Percentiles rank a stretch among this genome's conserved stretches.
phyloP scores from a whole-genome alignment of 2,113 vertebrate species.

The Neotragus pygmaeus region DNA sequence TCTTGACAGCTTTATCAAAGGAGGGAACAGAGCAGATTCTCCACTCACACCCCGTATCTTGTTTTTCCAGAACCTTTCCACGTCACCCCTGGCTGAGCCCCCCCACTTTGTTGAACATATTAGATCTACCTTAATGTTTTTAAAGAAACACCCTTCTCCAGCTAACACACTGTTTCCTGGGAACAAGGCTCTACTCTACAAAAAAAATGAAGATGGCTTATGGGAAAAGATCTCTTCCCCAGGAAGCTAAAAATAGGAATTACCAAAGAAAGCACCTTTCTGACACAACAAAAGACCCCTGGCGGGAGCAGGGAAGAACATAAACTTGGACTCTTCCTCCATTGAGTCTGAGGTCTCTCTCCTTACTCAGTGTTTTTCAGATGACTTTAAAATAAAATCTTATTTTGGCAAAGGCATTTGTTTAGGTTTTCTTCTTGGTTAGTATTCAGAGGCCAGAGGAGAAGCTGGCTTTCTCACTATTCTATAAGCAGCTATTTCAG shows the following conservation, averaged over 20 bases:
- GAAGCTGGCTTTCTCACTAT: not conserved
- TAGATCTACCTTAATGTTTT: constrained; percentile 89
- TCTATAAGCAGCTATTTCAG: not conserved
- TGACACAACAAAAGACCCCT: constrained; percentile 8
- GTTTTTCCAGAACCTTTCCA: constrained; percentile 91
- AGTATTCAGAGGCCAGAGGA: not conserved
- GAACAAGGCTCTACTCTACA: constrained; percentile 89
- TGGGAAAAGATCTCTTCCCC: constrained; percentile 86
- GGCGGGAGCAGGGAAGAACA: not conserved
- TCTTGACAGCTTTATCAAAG: not conserved
- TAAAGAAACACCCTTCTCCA: constrained; percentile 88
- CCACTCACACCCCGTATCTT: constrained; percentile 42
- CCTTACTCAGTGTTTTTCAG: constrained; percentile 24
- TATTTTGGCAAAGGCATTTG: constrained; percentile 76
- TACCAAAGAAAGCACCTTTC: constrained; percentile 9
- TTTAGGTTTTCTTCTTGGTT: not conserved
- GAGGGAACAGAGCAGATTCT: not conserved
- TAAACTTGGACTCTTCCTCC: not conserved
- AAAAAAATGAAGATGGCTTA: constrained; percentile 84
- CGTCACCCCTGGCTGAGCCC: constrained; percentile 93
- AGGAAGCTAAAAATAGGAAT: constrained; percentile 53
- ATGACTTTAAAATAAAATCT: constrained; percentile 78
- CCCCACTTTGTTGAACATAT: constrained; percentile 94
- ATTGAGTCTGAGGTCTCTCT: not conserved
- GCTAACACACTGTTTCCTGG: constrained; percentile 86